phyloP scores from a whole-genome alignment of 2,113 vertebrate genomes.

The Bos taurus region DNA sequence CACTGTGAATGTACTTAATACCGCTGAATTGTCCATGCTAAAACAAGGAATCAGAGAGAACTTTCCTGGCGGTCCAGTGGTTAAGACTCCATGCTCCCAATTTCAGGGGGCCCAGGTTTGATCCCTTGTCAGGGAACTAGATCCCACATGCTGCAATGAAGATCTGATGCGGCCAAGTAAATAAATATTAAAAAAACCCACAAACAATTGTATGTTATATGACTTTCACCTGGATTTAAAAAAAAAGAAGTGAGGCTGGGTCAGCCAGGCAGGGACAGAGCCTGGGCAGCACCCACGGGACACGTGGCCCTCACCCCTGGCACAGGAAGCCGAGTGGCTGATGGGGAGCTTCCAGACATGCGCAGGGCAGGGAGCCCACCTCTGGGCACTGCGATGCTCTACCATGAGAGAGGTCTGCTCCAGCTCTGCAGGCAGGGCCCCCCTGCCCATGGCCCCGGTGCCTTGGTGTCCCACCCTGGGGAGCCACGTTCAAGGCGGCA shows the following conservation, averaged over 20 bases:
- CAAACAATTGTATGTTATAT: neutral
- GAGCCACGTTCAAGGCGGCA: neutral
- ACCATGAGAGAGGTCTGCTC: accelerated
- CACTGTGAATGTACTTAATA: accelerated
- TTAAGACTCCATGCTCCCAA: neutral
- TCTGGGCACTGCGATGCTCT: accelerated
- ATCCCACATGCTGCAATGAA: neutral
- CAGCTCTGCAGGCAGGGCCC: accelerated
- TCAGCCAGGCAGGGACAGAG: neutral
- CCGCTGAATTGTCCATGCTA: neutral
- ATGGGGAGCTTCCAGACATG: accelerated
- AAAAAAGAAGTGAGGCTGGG: neutral
- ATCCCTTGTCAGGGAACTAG: neutral
- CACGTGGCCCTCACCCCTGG: neutral
- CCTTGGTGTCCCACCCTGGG: accelerated
- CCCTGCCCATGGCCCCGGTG: accelerated
- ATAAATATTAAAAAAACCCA: neutral
- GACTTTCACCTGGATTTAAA: neutral
- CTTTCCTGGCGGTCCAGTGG: neutral
- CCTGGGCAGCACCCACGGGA: neutral
- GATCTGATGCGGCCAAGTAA: neutral
- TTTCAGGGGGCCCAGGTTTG: neutral
- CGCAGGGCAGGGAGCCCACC: neutral
- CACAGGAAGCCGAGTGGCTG: accelerated
- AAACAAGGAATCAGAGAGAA: neutral